Conservation (phyloP, 2,888 invertebrate species). For the Ornithoptera alexandrae region DNA sequence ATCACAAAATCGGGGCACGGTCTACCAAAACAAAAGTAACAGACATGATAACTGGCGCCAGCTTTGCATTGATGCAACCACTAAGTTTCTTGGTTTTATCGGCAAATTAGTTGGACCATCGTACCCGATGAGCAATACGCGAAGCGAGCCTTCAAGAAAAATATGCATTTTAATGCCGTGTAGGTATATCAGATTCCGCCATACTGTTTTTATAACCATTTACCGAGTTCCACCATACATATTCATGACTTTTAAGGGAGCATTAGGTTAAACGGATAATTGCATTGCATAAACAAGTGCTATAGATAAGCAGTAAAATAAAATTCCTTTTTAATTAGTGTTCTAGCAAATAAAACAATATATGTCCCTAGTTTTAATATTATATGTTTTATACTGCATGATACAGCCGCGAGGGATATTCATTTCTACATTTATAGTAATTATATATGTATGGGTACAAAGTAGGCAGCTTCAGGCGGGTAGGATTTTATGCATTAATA, state of each 20-base stretch:
- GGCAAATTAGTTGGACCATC: slow-evolving; percentile 16
- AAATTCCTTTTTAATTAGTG: slow-evolving; percentile 29
- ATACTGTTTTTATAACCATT: slow-evolving; percentile 46
- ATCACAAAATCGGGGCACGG: slow-evolving; percentile 42
- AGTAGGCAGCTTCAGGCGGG: too few relatives aligned
- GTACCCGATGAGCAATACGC: slow-evolving; percentile 16
- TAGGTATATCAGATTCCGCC: slow-evolving; percentile 38
- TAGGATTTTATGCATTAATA: too few relatives aligned
- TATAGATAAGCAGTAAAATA: slow-evolving; percentile 34
- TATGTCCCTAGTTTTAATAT: neutral
- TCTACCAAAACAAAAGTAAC: slow-evolving; percentile 38
- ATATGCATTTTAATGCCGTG: slow-evolving; percentile 25
- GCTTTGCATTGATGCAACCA: slow-evolving; percentile 24
- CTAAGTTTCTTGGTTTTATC: slow-evolving; percentile 27
- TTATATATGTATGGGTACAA: too few relatives aligned
- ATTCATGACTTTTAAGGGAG: slow-evolving; percentile 53
- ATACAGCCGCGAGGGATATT: neutral
- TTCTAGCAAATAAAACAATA: slow-evolving; percentile 9
- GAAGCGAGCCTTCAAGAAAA: slow-evolving; percentile 14
- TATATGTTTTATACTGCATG: neutral
- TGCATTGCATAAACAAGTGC: slow-evolving; percentile 41
- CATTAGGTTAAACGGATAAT: slow-evolving; percentile 47
- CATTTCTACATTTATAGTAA: too few relatives aligned
- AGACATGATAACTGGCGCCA: slow-evolving; percentile 23
- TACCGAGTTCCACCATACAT: slow-evolving; percentile 49